Evolutionary conservation across 2,113 vertebrate genomes (phyloP).

Genomic region (Rhinoderma darwinii): DNA sequence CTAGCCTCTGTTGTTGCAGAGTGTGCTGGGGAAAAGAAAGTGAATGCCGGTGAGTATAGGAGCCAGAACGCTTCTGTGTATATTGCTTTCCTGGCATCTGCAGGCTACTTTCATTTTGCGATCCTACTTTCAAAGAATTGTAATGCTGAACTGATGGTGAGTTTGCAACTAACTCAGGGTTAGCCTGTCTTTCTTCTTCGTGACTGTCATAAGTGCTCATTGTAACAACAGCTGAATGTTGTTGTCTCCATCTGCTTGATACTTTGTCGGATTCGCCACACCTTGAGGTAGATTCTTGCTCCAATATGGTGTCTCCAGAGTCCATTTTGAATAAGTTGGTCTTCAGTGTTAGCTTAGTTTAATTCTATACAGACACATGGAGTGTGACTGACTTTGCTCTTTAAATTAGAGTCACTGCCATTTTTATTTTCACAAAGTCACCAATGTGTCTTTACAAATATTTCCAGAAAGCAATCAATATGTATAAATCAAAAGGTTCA

Average conservation of each 20-base stretch:
- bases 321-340: conserved; percentile 87
- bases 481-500: conserved; percentile 69
- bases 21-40: conserved; percentile 93
- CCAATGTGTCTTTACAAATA: conserved; percentile 65
- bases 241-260: conserved; percentile 91
- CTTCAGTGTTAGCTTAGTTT: conserved; percentile 77
- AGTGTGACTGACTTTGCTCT: conserved; percentile 75
- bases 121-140: conserved; percentile 80
- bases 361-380: conserved; percentile 80
- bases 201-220: conserved; percentile 86
- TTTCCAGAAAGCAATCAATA: conserved; percentile 70
- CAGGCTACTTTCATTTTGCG: conserved; percentile 76
- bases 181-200: conserved; percentile 80
- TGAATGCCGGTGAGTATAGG: conserved; percentile 85
- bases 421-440: conserved; percentile 70
- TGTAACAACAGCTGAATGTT: conserved; percentile 83
- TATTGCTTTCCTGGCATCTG: conserved; percentile 85
- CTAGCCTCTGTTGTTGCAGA: conserved; percentile 86
- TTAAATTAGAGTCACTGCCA: conserved; percentile 76
- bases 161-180: conserved; percentile 79
- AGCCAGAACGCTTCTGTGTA: conserved; percentile 79
- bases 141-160: conserved; percentile 83
- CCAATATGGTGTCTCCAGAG: conserved; percentile 83
- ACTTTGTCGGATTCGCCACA: conserved; percentile 85
- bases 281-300: conserved; percentile 89